A percentile compares a stretch with the other conserved stretches of the same genome.
Conservation (phyloP, 1,140 invertebrate species). For the Aricia agestis region DNA sequence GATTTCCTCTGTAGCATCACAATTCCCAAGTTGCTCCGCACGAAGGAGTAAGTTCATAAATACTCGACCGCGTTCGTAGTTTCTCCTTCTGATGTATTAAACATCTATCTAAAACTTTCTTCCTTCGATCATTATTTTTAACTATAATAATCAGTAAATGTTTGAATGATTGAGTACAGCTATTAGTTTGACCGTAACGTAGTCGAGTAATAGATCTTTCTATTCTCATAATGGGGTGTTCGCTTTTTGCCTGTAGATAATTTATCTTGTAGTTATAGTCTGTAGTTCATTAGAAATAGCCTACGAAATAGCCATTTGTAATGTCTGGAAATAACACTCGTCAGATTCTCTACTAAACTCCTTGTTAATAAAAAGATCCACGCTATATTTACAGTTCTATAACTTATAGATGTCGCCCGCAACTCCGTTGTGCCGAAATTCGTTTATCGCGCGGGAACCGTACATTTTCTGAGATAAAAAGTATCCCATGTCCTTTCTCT, state of each 20-base stretch:
- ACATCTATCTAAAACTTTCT: background rate
- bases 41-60: background rate
- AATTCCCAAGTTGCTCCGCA: background rate
- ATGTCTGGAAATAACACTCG: too few species aligned
- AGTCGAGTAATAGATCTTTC: constrained; percentile 1
- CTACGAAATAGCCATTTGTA: background rate
- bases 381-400: too few species aligned
- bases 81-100: too few species aligned
- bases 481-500: too few species aligned
- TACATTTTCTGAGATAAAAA: too few species aligned
- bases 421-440: too few species aligned
- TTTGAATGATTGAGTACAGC: background rate
- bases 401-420: too few species aligned
- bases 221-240: constrained; percentile 15
- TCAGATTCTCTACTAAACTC: too few species aligned
- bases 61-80: background rate
- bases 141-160: background rate
- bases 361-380: too few species aligned
- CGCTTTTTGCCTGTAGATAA: constrained; percentile 9
- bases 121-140: background rate
- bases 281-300: background rate
- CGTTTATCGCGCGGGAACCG: too few species aligned
- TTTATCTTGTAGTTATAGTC: background rate
- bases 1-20: background rate
- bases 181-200: constrained; percentile 1